Evolutionary conservation across 2,888 invertebrate species (phyloP).

Genomic region (Alentia gelatinosa): DNA sequence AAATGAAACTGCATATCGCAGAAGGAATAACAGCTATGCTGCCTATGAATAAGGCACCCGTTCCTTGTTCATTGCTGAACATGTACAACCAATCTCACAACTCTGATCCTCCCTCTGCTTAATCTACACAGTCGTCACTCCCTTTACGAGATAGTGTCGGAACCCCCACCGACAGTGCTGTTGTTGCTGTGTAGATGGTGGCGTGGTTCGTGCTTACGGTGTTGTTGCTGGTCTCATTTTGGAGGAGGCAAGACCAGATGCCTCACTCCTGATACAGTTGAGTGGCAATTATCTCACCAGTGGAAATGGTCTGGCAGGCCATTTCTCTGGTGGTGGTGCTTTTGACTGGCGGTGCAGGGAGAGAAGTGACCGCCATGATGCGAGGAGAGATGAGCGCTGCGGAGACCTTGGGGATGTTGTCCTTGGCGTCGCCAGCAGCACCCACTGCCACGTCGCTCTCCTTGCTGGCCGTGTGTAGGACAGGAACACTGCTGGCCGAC

Average conservation of each 20-base stretch:
- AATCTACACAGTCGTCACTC: neutral
- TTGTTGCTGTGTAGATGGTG: neutral
- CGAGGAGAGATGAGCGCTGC: neutral
- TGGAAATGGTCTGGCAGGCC: slow-evolving; percentile 79
- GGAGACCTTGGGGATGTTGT: neutral
- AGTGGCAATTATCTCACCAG: slow-evolving; percentile 80
- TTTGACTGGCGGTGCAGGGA: neutral
- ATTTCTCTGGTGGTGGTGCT: slow-evolving; percentile 64
- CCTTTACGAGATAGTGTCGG: neutral
- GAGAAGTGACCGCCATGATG: neutral
- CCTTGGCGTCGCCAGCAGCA: neutral
- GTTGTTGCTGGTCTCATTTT: neutral
- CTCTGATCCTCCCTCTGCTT: neutral
- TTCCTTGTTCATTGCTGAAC: neutral
- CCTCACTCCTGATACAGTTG: slow-evolving; percentile 78
- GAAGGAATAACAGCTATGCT: too few species aligned
- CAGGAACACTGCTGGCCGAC: neutral
- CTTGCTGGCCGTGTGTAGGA: neutral
- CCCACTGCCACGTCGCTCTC: slow-evolving; percentile 6
- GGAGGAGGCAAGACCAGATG: neutral
- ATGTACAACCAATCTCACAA: neutral
- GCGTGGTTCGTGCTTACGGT: neutral
- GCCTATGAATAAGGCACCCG: too few species aligned
- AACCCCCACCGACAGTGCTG: neutral
- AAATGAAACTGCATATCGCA: too few species aligned